Conservation (phyloP, 2,797 vertebrate genomes). For the Galago senegalensis region DNA sequence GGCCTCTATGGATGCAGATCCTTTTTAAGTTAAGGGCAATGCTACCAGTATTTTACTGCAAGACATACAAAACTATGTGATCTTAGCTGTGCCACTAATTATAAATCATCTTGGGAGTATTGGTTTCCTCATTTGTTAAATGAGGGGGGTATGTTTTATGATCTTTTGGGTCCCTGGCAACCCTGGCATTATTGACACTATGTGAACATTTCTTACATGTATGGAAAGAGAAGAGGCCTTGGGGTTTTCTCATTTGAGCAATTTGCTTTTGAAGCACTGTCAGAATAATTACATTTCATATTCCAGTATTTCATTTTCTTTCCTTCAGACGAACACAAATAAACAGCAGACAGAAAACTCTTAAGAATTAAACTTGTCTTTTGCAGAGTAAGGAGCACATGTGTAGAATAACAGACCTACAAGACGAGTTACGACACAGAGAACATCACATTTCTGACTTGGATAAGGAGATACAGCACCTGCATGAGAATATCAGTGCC, state of each 20-base stretch:
- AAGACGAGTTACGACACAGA: slow-evolving; percentile 95
- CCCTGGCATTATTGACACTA: slow-evolving; percentile 19
- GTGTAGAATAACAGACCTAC: slow-evolving; percentile 94
- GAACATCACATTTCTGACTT: slow-evolving; percentile 96
- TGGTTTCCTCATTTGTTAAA: slow-evolving; percentile 37
- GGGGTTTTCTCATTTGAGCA: slow-evolving; percentile 15
- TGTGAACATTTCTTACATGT: not conserved
- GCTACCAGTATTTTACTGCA: not conserved
- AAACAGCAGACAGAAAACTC: not conserved
- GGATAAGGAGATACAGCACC: slow-evolving; percentile 96
- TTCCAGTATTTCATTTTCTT: not conserved
- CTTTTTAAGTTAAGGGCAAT: not conserved
- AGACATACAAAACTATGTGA: not conserved
- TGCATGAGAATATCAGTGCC: slow-evolving; percentile 97
- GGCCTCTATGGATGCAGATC: not conserved
- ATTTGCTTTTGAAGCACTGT: slow-evolving; percentile 42
- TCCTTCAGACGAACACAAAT: not conserved
- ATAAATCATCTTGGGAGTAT: not conserved
- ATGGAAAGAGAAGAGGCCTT: not conserved
- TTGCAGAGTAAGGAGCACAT: slow-evolving; percentile 95
- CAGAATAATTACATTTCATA: not conserved
- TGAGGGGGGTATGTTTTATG: not conserved
- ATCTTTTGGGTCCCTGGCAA: not conserved
- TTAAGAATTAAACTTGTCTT: slow-evolving; percentile 17
- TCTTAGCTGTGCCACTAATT: not conserved